Evolutionary conservation across 1,140 invertebrate genomes (phyloP).

Genomic region (Drosophila navojoa): DNA sequence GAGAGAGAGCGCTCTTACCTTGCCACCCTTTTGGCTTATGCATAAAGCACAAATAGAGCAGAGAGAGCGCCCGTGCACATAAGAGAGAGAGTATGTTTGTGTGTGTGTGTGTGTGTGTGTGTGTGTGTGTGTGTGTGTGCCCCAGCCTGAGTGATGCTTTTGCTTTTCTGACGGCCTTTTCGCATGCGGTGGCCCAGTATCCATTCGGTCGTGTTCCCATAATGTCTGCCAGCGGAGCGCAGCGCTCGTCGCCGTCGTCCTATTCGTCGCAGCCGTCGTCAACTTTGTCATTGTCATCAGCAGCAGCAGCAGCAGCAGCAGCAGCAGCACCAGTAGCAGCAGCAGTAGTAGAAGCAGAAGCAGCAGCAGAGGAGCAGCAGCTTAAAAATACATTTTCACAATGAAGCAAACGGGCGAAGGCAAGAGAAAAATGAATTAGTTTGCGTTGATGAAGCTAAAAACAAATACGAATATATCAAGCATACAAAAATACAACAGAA

Average conservation of each 20-base stretch:
- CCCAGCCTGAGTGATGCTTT: slow-evolving; percentile 40
- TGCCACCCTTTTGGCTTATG: slow-evolving; percentile 64
- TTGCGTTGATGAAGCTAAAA: slow-evolving; percentile 30
- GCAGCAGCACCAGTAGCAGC: slow-evolving; percentile 21
- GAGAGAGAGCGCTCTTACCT: slow-evolving; percentile 28
- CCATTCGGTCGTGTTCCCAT: slow-evolving; percentile 83
- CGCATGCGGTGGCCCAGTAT: slow-evolving; percentile 79
- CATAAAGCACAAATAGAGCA: slow-evolving; percentile 48
- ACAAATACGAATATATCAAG: slow-evolving; percentile 39
- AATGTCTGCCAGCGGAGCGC: slow-evolving; percentile 81
- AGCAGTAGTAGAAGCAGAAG: slow-evolving; percentile 20
- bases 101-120: not conserved
- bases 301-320: slow-evolving; percentile 48
- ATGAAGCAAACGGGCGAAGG: slow-evolving; percentile 76
- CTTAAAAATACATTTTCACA: slow-evolving; percentile 83
- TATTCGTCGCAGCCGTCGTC: slow-evolving; percentile 74
- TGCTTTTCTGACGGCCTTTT: slow-evolving; percentile 47
- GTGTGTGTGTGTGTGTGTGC: slow-evolving; percentile 6
- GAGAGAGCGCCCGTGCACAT: slow-evolving; percentile 2
- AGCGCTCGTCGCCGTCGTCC: slow-evolving; percentile 68
- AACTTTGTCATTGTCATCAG: slow-evolving; percentile 79
- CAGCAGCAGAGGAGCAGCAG: slow-evolving; percentile 59
- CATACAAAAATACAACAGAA: slow-evolving; percentile 34
- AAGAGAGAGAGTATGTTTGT: slow-evolving; percentile 3
- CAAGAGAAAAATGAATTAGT: slow-evolving; percentile 58